These are phyloP conservation scores for Eulemur albifrons DNA, from an alignment of 2,797 vertebrate genomes.

Conservation along the genomic window DNA sequence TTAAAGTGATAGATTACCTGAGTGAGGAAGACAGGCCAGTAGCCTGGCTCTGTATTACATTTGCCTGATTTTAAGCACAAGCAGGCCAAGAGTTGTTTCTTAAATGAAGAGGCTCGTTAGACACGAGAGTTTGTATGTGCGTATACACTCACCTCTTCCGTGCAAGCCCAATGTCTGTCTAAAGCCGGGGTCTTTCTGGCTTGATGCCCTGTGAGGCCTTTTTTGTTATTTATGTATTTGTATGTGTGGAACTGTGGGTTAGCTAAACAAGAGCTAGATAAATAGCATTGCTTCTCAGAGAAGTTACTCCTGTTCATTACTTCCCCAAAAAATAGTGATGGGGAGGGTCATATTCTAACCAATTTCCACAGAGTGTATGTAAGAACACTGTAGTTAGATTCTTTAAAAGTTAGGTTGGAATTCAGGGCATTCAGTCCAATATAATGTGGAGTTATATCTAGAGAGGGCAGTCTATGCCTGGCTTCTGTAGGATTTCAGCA, in stretches of 20 bases:
- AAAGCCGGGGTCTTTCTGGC: background rate
- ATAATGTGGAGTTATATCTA: background rate
- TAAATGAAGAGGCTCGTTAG: background rate
- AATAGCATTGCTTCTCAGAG: background rate
- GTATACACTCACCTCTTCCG: accelerated
- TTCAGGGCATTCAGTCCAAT: background rate
- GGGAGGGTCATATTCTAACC: background rate
- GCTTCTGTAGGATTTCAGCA: background rate
- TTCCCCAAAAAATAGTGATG: background rate
- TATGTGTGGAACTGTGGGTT: background rate
- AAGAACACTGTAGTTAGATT: background rate
- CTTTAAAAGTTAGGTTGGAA: background rate
- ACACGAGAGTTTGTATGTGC: background rate
- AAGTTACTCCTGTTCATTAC: background rate
- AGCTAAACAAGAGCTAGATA: background rate
- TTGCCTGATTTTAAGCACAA: background rate
- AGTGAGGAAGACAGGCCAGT: accelerated
- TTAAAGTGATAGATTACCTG: background rate
- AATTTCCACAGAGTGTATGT: background rate
- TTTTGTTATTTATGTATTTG: background rate
- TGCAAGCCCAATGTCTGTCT: background rate
- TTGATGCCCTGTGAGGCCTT: background rate
- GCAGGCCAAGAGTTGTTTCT: background rate
- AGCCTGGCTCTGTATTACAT: background rate
- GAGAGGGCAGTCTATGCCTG: background rate